A percentile compares a stretch with the other conserved stretches of the same genome.
These are phyloP conservation scores for Tipula confusa DNA, from an alignment of 2,888 invertebrate genomes.

Conservation along the genomic window DNA sequence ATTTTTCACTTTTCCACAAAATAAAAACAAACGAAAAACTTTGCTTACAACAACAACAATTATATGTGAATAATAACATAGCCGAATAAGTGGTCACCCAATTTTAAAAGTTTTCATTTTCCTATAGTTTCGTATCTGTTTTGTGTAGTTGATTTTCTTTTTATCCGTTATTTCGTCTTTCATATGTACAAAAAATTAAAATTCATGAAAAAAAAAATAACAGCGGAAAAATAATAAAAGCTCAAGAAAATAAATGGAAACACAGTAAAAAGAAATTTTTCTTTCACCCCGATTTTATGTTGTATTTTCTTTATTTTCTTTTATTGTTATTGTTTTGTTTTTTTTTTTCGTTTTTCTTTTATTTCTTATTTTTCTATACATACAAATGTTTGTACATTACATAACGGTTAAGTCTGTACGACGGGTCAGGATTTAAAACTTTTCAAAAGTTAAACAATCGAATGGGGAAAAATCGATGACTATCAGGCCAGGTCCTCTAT, in stretches of 20 bases:
- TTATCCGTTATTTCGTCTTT: background rate
- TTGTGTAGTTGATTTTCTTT: constrained; percentile 15
- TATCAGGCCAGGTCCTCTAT: no score
- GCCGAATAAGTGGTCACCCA: constrained; percentile 21
- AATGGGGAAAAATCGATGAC: no score
- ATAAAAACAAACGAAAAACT: background rate
- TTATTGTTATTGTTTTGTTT: background rate
- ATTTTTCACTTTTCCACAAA: background rate
- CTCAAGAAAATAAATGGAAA: background rate
- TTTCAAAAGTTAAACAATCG: no score
- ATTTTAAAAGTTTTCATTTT: background rate
- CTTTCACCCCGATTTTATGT: constrained; percentile 13
- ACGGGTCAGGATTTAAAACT: background rate
- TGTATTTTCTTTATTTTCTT: background rate
- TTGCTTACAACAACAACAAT: background rate
- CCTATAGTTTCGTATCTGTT: background rate
- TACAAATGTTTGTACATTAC: background rate
- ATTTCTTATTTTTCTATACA: background rate
- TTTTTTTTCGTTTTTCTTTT: background rate
- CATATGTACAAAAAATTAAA: background rate
- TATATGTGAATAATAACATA: background rate
- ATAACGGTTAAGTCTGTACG: background rate
- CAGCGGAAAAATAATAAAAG: background rate
- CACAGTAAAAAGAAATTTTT: background rate
- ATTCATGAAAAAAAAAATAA: constrained; percentile 21